phyloP scores from a whole-genome alignment of 1,140 invertebrate species.

The Dendroctonus valens region DNA sequence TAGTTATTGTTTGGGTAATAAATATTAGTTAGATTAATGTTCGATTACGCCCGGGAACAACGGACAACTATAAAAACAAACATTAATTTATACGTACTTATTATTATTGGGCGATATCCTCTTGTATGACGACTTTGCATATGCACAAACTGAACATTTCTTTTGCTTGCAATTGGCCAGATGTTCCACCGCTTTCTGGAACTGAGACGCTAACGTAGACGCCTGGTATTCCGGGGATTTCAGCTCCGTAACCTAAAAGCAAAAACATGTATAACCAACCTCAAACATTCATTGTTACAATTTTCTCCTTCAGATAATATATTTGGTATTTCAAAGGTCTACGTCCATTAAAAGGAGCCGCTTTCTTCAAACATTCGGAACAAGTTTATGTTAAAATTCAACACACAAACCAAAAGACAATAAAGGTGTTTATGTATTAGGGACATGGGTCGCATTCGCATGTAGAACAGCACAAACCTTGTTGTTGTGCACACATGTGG shows the following conservation, averaged over 20 bases:
- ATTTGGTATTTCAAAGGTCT: no score
- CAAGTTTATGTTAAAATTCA: slow-evolving; percentile 1
- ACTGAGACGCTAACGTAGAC: slow-evolving; percentile 53
- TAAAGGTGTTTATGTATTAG: neutral
- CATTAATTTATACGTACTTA: slow-evolving; percentile 53
- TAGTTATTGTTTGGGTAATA: no score
- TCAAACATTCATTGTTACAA: neutral
- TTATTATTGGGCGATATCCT: slow-evolving; percentile 52
- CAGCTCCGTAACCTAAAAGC: slow-evolving; percentile 33
- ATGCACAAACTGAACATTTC: slow-evolving; percentile 62
- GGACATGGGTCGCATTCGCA: no score
- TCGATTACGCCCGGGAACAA: neutral
- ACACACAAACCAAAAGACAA: neutral
- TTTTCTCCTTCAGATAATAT: neutral
- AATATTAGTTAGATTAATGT: no score
- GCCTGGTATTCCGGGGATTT: slow-evolving; percentile 47
- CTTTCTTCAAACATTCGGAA: neutral
- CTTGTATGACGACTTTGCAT: slow-evolving; percentile 60
- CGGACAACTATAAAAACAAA: neutral
- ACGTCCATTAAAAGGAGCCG: neutral
- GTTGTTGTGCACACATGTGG: no score
- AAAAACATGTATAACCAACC: slow-evolving; percentile 4
- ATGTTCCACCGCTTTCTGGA: slow-evolving; percentile 57
- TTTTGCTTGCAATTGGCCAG: slow-evolving; percentile 55
- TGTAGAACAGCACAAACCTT: no score